Evolutionary conservation across 2,113 vertebrate genomes (phyloP).

Genomic region (Gobio gobio): DNA sequence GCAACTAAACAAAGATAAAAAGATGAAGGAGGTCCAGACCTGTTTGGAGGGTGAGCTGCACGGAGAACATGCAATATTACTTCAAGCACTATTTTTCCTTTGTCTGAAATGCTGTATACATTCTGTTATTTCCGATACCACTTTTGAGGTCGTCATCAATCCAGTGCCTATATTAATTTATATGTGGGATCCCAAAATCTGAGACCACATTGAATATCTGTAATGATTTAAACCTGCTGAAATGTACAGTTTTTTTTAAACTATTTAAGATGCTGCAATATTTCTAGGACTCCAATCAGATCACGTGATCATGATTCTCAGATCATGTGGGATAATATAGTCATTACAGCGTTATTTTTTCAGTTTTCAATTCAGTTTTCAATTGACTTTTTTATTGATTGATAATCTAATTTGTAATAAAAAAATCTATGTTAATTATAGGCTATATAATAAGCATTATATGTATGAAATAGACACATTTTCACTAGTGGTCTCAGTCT

Average conservation of each 20-base stretch:
- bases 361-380: too few species aligned
- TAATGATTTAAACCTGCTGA: neutral
- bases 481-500: neutral
- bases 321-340: neutral
- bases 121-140: neutral
- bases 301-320: neutral
- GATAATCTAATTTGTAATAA: neutral
- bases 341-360: neutral
- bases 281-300: neutral
- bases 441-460: too few species aligned
- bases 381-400: neutral
- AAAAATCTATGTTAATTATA: neutral
- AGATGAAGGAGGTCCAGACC: conserved; percentile 78
- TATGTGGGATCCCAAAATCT: neutral
- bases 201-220: neutral
- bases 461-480: neutral
- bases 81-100: neutral
- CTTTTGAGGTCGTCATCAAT: neutral
- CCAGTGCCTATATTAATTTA: neutral
- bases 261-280: too few species aligned
- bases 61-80: neutral
- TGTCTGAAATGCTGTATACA: neutral
- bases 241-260: neutral
- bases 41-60: conserved; percentile 86
- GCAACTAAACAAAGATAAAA: conserved; percentile 68